Evolutionary conservation across 2,888 invertebrate genomes (phyloP).

Genomic region (Apocheima hispidaria): DNA sequence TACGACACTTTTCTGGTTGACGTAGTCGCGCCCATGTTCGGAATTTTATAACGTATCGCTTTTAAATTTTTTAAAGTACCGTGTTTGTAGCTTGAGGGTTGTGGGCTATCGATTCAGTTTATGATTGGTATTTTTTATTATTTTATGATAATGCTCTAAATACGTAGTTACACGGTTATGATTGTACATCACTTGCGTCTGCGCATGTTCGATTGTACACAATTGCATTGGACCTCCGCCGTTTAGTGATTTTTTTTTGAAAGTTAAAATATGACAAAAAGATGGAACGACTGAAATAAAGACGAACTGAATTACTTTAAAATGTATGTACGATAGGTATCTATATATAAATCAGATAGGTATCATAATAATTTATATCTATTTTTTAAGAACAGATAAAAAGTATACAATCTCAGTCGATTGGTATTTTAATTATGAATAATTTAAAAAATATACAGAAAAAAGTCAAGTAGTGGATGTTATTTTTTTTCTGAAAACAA

Average conservation of each 20-base stretch:
- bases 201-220: slow-evolving; percentile 11
- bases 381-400: no score
- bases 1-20: slow-evolving; percentile 72
- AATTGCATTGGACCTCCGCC: slow-evolving; percentile 11
- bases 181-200: slow-evolving; percentile 36
- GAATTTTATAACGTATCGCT: slow-evolving; percentile 71
- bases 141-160: slow-evolving; percentile 77
- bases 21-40: slow-evolving; percentile 68
- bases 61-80: slow-evolving; percentile 66
- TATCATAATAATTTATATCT: no score
- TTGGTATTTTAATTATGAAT: no score
- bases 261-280: no score
- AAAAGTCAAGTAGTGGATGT: no score
- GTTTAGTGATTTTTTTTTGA: not conserved
- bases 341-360: no score
- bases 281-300: no score
- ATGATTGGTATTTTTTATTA: slow-evolving; percentile 79
- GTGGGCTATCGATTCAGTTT: slow-evolving; percentile 72
- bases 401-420: no score
- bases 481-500: no score
- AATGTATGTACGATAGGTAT: no score
- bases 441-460: no score
- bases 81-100: slow-evolving; percentile 75
- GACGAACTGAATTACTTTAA: no score
- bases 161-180: slow-evolving; percentile 61